Evolutionary conservation across 92 coral and sea anemone genomes (phyloP).

Genomic region (Bergia sp.): DNA sequence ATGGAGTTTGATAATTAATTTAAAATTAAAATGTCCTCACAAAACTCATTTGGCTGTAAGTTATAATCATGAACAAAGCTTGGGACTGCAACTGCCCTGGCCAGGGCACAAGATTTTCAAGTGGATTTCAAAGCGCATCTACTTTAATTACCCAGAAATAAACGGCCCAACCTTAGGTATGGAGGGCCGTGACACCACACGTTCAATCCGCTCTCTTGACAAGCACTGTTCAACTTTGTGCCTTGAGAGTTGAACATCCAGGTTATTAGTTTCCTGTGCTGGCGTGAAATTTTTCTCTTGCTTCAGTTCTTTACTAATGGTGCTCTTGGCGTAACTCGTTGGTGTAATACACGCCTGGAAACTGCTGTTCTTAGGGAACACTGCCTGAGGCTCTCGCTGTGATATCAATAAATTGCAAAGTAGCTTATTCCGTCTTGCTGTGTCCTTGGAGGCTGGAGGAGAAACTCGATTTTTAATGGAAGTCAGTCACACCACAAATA

Average conservation of each 20-base stretch:
- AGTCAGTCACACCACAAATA: no score
- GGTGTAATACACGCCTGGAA: constrained; percentile 90
- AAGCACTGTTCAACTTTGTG: constrained; percentile 15
- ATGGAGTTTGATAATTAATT: neutral
- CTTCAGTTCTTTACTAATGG: constrained; percentile 48
- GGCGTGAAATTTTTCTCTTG: constrained; percentile 11
- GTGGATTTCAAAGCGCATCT: neutral
- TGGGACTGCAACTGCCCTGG: neutral
- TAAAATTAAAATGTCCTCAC: neutral
- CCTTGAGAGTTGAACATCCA: constrained; percentile 21
- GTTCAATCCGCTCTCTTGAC: constrained; percentile 42
- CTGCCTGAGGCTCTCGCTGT: constrained; percentile 62
- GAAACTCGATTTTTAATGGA: neutral
- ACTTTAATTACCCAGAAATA: constrained; percentile 41
- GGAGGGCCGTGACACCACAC: constrained; percentile 61
- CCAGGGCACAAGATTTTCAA: neutral
- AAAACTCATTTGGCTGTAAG: neutral
- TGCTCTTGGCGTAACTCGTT: constrained; percentile 71
- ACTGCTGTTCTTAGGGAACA: constrained; percentile 62
- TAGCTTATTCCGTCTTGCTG: constrained; percentile 34
- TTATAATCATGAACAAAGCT: no score
- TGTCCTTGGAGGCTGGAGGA: constrained; percentile 18
- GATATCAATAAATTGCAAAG: constrained; percentile 24
- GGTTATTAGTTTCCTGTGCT: constrained; percentile 5
- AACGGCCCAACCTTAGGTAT: constrained; percentile 72